Conservation (phyloP, 2,888 invertebrate species). For the Coleophora deauratella region DNA sequence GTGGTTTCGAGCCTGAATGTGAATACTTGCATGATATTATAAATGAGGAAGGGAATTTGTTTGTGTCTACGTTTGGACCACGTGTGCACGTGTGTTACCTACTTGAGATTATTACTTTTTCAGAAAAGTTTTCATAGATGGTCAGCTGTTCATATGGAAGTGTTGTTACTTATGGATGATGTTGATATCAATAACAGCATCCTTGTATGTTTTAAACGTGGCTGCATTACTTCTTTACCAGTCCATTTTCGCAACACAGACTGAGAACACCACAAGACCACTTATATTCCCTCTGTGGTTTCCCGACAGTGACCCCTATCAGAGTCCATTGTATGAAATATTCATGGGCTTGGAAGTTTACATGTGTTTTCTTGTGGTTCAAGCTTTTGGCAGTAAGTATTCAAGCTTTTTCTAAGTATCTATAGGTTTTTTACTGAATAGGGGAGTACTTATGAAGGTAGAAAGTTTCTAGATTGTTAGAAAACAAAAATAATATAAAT, state of each 20-base stretch:
- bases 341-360: constrained; percentile 28
- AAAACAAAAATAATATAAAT: too few species aligned
- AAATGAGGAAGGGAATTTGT: too few species aligned
- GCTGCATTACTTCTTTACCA: constrained; percentile 30
- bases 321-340: constrained; percentile 48
- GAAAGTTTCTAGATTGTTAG: too few species aligned
- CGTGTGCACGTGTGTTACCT: too few species aligned
- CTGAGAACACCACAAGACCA: constrained; percentile 37
- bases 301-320: constrained; percentile 42
- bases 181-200: constrained; percentile 19
- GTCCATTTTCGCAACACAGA: constrained; percentile 32
- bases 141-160: constrained; percentile 46
- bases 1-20: too few species aligned
- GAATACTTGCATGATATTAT: too few species aligned
- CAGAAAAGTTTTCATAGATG: constrained; percentile 39
- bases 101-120: too few species aligned
- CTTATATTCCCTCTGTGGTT: constrained; percentile 48
- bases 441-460: too few species aligned
- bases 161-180: constrained; percentile 33
- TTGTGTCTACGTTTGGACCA: too few species aligned
- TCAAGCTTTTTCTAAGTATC: neutral
- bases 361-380: constrained; percentile 19
- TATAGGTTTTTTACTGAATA: neutral
- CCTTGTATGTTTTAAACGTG: constrained; percentile 26
- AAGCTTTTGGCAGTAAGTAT: constrained; percentile 39